phyloP scores from a whole-genome alignment of 2,888 invertebrate genomes.

The Hydrotaea diabolus region DNA sequence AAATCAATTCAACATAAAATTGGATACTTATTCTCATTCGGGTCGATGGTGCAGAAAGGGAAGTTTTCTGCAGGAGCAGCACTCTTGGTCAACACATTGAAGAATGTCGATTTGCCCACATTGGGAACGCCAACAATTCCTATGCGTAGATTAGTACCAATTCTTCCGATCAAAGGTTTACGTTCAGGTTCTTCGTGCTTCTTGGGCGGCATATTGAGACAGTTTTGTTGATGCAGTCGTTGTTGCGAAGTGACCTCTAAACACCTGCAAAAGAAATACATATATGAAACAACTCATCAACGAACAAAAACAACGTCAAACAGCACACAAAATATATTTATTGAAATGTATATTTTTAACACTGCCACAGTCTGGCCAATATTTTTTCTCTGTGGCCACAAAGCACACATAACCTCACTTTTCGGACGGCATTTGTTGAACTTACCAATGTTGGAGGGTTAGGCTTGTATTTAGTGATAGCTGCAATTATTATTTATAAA shows the following conservation, averaged over 20 bases:
- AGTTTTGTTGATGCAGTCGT: background rate
- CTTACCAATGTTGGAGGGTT: slow-evolving; percentile 25
- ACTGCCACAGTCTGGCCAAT: background rate
- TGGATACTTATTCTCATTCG: slow-evolving; percentile 99
- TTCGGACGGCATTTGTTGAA: background rate
- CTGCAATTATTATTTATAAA: background rate
- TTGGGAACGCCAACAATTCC: slow-evolving; percentile 97
- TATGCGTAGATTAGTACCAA: slow-evolving; percentile 97
- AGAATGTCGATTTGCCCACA: slow-evolving; percentile 99
- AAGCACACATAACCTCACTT: slow-evolving; percentile 63
- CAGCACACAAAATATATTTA: slow-evolving; percentile 31
- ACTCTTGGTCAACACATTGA: slow-evolving; percentile 99
- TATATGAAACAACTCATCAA: slow-evolving; percentile 20
- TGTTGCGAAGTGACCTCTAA: slow-evolving; percentile 37
- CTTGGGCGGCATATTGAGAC: slow-evolving; percentile 84
- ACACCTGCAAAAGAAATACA: slow-evolving; percentile 52
- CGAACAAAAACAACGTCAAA: slow-evolving; percentile 7
- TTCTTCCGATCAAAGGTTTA: slow-evolving; percentile 95
- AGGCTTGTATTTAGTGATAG: background rate
- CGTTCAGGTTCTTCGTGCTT: slow-evolving; percentile 94
- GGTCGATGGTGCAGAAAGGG: slow-evolving; percentile 99
- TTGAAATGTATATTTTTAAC: slow-evolving; percentile 13
- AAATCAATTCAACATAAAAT: slow-evolving; percentile 41
- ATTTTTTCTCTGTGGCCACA: slow-evolving; percentile 55
- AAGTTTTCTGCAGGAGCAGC: slow-evolving; percentile 99